A percentile compares a stretch with the other conserved stretches of the same genome.
phyloP scores from a whole-genome alignment of 1,140 invertebrate species.

The Elymnias hypermnestra region DNA sequence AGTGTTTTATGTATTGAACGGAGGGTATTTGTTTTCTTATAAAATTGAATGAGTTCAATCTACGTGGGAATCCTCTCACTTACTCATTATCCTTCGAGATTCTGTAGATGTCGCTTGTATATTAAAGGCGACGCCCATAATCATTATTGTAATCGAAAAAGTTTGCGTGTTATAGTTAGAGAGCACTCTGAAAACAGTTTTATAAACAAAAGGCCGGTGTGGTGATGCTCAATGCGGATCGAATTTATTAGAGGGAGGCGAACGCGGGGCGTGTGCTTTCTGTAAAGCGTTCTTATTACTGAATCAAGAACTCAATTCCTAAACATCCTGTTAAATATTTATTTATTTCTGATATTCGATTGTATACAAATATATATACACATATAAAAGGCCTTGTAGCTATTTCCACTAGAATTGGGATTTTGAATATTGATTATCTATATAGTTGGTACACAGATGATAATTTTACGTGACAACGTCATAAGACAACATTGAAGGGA shows the following conservation, averaged over 20 bases:
- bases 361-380: too few species aligned
- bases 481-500: too few species aligned
- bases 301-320: not conserved
- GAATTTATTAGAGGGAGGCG: slow-evolving; percentile 35
- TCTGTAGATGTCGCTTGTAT: slow-evolving; percentile 37
- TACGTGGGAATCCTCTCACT: slow-evolving; percentile 2
- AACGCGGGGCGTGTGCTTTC: slow-evolving; percentile 26
- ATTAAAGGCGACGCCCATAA: slow-evolving; percentile 20
- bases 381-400: too few species aligned
- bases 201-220: slow-evolving; percentile 16
- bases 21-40: slow-evolving; percentile 20
- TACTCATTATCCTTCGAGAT: slow-evolving; percentile 15
- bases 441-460: too few species aligned
- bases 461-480: too few species aligned
- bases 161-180: slow-evolving; percentile 33
- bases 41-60: too few species aligned
- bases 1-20: slow-evolving; percentile 46
- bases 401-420: too few species aligned
- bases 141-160: slow-evolving; percentile 25
- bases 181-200: slow-evolving; percentile 47
- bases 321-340: not conserved
- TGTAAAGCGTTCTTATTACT: slow-evolving; percentile 24
- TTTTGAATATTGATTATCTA: too few species aligned
- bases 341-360: too few species aligned
- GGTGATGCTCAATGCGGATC: slow-evolving; percentile 35